Conservation (phyloP, 2,797 vertebrate species). For the Lagorchestes hirsutus region DNA sequence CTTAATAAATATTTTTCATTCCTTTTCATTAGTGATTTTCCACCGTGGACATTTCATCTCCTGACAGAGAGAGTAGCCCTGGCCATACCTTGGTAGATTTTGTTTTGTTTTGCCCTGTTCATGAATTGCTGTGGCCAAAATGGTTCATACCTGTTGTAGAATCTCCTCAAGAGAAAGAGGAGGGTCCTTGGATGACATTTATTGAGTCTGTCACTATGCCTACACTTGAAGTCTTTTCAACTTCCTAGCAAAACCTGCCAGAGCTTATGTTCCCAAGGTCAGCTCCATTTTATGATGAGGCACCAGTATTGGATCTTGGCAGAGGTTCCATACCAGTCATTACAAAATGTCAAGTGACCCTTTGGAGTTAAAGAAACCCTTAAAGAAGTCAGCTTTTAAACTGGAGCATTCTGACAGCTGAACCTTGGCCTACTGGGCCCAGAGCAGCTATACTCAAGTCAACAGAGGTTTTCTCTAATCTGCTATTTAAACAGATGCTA, state of each 20-base stretch:
- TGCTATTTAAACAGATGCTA: not conserved
- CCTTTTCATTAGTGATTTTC: not conserved
- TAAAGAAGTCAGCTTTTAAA: not conserved
- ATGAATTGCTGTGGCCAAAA: not conserved
- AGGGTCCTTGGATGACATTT: not conserved
- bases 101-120: not conserved
- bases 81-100: not conserved
- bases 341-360: not conserved
- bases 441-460: not conserved
- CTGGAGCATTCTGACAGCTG: not conserved
- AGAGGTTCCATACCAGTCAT: not conserved
- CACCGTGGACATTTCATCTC: not conserved
- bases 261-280: not conserved
- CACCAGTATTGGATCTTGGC: not conserved
- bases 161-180: not conserved
- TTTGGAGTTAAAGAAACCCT: not conserved
- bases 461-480: not conserved
- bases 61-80: not conserved
- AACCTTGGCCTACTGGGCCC: slow-evolving; percentile 1
- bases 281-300: not conserved
- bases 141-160: not conserved
- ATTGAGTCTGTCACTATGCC: not conserved
- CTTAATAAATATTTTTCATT: not conserved
- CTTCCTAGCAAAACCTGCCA: not conserved
- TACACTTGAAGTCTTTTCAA: not conserved